Evolutionary conservation across 2,888 invertebrate genomes (phyloP).

Genomic region (Cephus nigrinus): DNA sequence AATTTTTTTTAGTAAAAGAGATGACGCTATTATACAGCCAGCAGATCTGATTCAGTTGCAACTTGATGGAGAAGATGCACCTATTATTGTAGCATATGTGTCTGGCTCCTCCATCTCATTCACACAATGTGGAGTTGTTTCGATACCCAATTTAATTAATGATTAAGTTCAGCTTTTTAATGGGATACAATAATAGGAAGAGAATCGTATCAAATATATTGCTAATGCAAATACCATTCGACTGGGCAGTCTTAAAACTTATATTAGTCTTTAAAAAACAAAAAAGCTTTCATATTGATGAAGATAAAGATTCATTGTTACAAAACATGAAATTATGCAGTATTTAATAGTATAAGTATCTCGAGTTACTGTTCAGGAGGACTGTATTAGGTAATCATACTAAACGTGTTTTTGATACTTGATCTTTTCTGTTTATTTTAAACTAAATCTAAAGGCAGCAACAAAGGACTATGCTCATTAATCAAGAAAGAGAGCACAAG

Average conservation of each 20-base stretch:
- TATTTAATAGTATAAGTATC: background rate
- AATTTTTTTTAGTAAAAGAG: slow-evolving; percentile 45
- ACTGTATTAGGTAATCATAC: background rate
- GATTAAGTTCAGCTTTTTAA: background rate
- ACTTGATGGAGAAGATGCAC: slow-evolving; percentile 52
- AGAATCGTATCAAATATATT: background rate
- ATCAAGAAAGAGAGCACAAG: no score
- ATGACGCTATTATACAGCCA: slow-evolving; percentile 46
- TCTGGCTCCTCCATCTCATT: slow-evolving; percentile 55
- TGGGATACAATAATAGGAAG: background rate
- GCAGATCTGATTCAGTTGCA: slow-evolving; percentile 55
- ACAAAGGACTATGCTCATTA: background rate
- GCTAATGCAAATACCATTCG: background rate
- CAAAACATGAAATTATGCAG: background rate
- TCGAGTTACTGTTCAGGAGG: background rate
- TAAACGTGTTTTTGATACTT: background rate
- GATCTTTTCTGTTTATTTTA: background rate
- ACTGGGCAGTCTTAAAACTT: background rate
- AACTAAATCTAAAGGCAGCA: background rate
- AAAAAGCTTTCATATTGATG: background rate
- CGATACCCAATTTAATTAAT: slow-evolving; percentile 48
- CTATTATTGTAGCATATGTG: slow-evolving; percentile 56
- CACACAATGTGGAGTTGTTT: slow-evolving; percentile 53
- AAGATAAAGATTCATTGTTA: background rate
- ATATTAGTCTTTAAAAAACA: background rate